Base-by-base conservation (phyloP, 2,888 invertebrate species). In the Lasioglossum zephyrum region DNA sequence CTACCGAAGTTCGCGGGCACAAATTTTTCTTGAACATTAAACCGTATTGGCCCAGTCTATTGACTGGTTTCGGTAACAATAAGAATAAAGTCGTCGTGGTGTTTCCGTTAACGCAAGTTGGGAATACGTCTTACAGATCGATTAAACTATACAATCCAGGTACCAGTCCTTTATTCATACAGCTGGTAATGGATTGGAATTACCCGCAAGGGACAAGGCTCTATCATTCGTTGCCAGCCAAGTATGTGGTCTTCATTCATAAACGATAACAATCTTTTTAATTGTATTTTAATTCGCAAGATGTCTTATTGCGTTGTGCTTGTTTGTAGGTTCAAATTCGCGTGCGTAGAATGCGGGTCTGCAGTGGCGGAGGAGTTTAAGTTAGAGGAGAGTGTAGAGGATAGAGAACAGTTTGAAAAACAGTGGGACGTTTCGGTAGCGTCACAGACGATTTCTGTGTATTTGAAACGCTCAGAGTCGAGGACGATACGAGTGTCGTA, bases 71-170 rank as follows among this genome's bases (percentile, higher is more conserved):
- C 41, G 84, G 87, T 63, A 88, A 88, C 83, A 78, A 85, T 74
- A 95, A 95, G 82, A 96, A 96, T 88, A 95, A 95, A 89, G 96
- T 95, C 57, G 90, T 95, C 49, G 94, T 97, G 77, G 96, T 95
- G 88, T 97, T 97, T 95, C 97, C 97, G 9, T 95, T 97, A 49
- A 97, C 97, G 1, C 97, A 97, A 95, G 96, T 97, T 81, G 97
- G 97, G 82, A 97, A 97, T 93, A 96, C 96, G 79, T 96, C 96
- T 63, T 95, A 96, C 92, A 96, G 96, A 93, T 96, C 96, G 83
- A 95, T 98, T 91, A 96, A 96, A 78, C 95, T 98, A 89, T 96
- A 96, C 93, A 98, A 98, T 96, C 98, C 98, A 53, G 96, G 97
- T 75, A 96, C 96, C 87, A 96, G 96, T 92, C 96, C 97, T 85